Percentiles rank a stretch among this genome's conserved stretches.
These are phyloP conservation scores for Aphidius gifuensis DNA, from an alignment of 1,140 invertebrate species.

Conservation along the genomic window DNA sequence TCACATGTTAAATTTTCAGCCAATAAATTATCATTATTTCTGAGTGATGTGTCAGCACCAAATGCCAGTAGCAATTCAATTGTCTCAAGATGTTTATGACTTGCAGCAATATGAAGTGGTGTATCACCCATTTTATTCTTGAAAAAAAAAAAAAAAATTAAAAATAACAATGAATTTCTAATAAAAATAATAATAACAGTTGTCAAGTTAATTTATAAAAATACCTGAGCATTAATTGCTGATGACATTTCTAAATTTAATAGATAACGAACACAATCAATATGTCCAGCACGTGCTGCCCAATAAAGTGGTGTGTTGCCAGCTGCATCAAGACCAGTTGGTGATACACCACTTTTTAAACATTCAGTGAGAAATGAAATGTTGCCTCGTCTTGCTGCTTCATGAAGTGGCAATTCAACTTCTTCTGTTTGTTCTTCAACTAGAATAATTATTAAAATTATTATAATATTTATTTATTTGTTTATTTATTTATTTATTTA, in stretches of 20 bases:
- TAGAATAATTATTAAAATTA: constrained; percentile 39
- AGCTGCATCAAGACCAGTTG: constrained; percentile 67
- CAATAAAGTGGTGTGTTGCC: constrained; percentile 71
- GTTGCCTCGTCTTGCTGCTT: constrained; percentile 71
- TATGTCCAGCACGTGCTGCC: constrained; percentile 62
- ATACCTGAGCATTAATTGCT: constrained; percentile 54
- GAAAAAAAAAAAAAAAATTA: constrained; percentile 13
- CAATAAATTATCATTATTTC: constrained; percentile 59
- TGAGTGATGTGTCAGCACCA: constrained; percentile 56
- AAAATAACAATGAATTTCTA: neutral
- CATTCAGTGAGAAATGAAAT: constrained; percentile 64
- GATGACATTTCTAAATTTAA: constrained; percentile 46
- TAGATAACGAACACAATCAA: constrained; percentile 58
- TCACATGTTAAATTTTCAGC: constrained; percentile 58
- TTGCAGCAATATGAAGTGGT: constrained; percentile 59
- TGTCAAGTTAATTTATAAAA: neutral
- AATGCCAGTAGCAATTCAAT: constrained; percentile 62
- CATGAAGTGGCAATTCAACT: constrained; percentile 66
- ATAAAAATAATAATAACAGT: no score
- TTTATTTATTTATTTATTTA: neutral
- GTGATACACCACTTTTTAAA: constrained; percentile 64
- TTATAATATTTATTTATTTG: no score
- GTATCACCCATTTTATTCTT: constrained; percentile 66
- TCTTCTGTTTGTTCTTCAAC: constrained; percentile 64
- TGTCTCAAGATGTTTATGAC: constrained; percentile 61